Evolutionary conservation across 1,140 invertebrate genomes (phyloP), one percentile per base, ranked within the genome.

Genomic region (Stegodyphus mimosarum): DNA sequence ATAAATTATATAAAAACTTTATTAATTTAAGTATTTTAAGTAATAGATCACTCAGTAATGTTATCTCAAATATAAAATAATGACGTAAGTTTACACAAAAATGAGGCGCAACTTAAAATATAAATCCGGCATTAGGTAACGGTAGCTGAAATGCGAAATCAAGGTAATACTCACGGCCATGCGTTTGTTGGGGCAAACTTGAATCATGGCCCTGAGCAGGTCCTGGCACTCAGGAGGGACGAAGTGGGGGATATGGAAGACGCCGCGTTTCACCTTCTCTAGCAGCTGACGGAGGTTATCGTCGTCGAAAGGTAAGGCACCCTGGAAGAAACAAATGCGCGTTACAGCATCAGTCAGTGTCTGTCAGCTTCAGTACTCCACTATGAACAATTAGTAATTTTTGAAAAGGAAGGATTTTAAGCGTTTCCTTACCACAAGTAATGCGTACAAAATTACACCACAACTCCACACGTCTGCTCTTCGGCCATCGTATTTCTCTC

Each of bases 201-300:
- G 98, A 89, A 99, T 98, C 98, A 99, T 99, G 72, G 97, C 96
- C 87, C 98, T 92, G 50, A 99, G 93, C 86, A 99, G 91, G 91
- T 97, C 98, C 91, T 99, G 98, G 91, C 98, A 99, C 91, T 99
- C 98, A 5, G 97, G 96, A 7, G 98, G 98, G 78, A 99, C 98
- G 91, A 99, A 99, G 90, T 99, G 97, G 52, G 98, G 98, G 91
- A 99, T 99, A 90, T 99, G 98, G 92, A 99, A 99, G 87, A 98
- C 96, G 48, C 98, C 98, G 83, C 97, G 93, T 91, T 99, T 99
- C 5, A 99, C 98, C 93, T 99, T 99, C 92, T 99, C 98, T 88
- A 99, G 92, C 89, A 99, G 92, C 92, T 99, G 98, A 87, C 98
- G 93, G 87, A 99, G 93, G 91, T 99, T 99, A 92, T 99, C 98